A percentile compares a stretch with the other conserved stretches of the same genome.
These are phyloP conservation scores for Oreochromis aureus DNA, from an alignment of 2,113 vertebrate species.

Conservation along the genomic window DNA sequence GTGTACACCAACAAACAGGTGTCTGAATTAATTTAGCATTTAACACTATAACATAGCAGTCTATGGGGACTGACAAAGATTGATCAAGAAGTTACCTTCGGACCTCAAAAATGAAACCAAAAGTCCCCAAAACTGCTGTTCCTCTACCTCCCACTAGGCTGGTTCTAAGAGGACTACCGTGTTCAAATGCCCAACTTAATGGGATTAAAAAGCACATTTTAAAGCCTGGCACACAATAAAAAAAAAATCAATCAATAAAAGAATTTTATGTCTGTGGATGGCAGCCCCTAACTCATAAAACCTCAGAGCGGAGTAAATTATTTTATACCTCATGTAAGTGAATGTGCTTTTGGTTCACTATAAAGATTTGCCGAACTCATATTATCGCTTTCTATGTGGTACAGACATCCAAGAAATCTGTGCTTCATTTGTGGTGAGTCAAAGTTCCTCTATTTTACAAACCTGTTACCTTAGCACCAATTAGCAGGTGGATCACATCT, in stretches of 20 bases:
- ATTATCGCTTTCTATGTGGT: neutral
- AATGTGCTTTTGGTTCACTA: neutral
- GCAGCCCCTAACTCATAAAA: neutral
- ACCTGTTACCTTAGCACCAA: neutral
- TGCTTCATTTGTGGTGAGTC: neutral
- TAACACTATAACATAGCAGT: neutral
- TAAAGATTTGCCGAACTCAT: neutral
- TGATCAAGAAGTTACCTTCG: neutral
- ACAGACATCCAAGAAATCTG: neutral
- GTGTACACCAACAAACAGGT: neutral
- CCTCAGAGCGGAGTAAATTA: neutral
- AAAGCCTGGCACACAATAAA: neutral
- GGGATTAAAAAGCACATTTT: neutral
- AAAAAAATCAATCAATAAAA: neutral
- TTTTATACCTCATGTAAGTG: neutral
- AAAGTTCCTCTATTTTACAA: neutral
- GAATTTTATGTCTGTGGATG: neutral
- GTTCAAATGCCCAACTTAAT: neutral
- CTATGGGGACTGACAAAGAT: neutral
- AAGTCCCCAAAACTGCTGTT: neutral
- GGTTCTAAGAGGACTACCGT: neutral
- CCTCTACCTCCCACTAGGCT: neutral
- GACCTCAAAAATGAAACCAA: neutral
- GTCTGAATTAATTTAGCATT: neutral
- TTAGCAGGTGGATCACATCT: neutral